A percentile compares a stretch with the other conserved stretches of the same genome.
phyloP scores from a whole-genome alignment of 1,140 invertebrate genomes.

The Stratiolaelaps scimitus region DNA sequence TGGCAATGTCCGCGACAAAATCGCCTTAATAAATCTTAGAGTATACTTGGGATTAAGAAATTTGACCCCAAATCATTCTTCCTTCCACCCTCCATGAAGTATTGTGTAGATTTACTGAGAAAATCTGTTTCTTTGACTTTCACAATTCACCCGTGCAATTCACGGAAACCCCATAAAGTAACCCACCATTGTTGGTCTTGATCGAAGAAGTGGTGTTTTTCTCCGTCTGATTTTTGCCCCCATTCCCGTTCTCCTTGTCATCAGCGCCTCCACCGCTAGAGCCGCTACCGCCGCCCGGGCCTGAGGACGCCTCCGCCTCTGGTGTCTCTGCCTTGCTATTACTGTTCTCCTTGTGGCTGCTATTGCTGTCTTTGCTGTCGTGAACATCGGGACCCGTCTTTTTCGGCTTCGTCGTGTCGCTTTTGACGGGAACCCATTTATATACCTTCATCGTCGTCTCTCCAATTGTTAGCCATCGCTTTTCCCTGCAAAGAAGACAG shows the following conservation, averaged over 20 bases:
- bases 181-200: slow-evolving; percentile 28
- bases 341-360: too few relatives aligned
- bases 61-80: too few relatives aligned
- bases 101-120: too few relatives aligned
- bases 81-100: too few relatives aligned
- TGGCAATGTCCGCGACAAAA: too few relatives aligned
- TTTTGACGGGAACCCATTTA: slow-evolving; percentile 76
- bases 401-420: slow-evolving; percentile 28
- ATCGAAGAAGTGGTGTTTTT: slow-evolving; percentile 30
- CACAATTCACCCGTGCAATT: too few relatives aligned
- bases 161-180: too few relatives aligned
- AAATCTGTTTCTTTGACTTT: too few relatives aligned
- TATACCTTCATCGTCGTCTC: slow-evolving; percentile 97
- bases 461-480: slow-evolving; percentile 95
- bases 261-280: neutral
- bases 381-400: too few relatives aligned
- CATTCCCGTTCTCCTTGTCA: slow-evolving; percentile 14
- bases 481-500: slow-evolving; percentile 58
- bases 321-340: slow-evolving; percentile 33
- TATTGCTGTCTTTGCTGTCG: too few relatives aligned
- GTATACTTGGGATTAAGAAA: too few relatives aligned
- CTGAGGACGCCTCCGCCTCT: slow-evolving; percentile 12
- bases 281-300: neutral
- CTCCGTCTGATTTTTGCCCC: slow-evolving; percentile 16
- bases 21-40: too few relatives aligned